phyloP scores from a whole-genome alignment of 2,888 invertebrate genomes.

The Chrysolina haemoptera region DNA sequence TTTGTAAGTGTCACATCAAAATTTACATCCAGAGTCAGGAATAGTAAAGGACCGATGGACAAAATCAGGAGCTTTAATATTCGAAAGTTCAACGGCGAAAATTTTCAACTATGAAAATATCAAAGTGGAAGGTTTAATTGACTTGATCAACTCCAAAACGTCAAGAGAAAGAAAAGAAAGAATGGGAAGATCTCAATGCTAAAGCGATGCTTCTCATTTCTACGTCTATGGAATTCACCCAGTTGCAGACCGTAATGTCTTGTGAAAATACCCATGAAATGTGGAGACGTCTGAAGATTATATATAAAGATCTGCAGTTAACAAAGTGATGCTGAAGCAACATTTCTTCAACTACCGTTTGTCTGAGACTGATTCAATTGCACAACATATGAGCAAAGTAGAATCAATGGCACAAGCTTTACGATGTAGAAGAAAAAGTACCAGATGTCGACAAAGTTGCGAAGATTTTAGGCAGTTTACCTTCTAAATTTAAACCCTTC shows the following conservation, averaged over 20 bases:
- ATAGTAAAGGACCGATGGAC: too few species aligned
- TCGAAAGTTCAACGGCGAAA: too few species aligned
- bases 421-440: neutral
- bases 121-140: too few species aligned
- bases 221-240: neutral
- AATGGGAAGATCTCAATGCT: neutral
- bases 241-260: neutral
- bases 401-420: neutral
- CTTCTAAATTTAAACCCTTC: constrained; percentile 4
- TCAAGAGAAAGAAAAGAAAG: neutral
- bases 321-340: neutral
- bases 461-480: neutral
- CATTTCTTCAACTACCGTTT: neutral
- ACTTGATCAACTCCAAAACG: too few species aligned
- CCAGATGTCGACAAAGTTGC: neutral
- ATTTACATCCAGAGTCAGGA: too few species aligned
- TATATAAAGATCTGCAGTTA: neutral
- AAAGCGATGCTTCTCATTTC: neutral
- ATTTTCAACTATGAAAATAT: too few species aligned
- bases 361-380: neutral
- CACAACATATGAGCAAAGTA: neutral
- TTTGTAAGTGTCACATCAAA: too few species aligned
- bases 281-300: neutral
- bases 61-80: too few species aligned
- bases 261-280: neutral